Evolutionary conservation across 1,140 invertebrate genomes (phyloP).

Genomic region (Acyrthosiphon pisum): DNA sequence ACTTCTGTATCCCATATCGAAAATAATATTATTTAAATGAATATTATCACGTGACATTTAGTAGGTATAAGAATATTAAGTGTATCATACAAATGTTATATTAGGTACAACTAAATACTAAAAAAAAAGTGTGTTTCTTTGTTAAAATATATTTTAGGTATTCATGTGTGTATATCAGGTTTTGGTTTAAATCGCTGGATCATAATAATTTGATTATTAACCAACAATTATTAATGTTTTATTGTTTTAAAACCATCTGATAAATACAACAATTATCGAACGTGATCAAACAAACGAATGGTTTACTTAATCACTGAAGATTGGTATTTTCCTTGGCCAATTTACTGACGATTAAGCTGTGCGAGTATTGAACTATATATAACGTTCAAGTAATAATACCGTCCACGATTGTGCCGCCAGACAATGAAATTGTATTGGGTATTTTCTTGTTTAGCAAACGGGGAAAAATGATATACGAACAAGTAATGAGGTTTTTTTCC

Average conservation of each 20-base stretch:
- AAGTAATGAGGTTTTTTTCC: background rate
- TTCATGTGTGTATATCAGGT: background rate
- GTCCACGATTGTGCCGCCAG: background rate
- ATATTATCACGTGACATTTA: background rate
- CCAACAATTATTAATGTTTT: background rate
- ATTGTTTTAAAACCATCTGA: background rate
- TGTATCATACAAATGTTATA: background rate
- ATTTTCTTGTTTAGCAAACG: background rate
- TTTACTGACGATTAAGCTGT: conserved; percentile 7
- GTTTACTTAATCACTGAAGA: background rate
- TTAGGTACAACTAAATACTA: background rate
- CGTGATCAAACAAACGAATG: background rate
- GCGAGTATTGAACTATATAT: background rate
- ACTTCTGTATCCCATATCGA: background rate
- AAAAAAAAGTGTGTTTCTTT: background rate
- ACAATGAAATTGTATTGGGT: background rate
- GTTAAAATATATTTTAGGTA: background rate
- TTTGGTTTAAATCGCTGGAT: background rate
- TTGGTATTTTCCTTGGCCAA: background rate
- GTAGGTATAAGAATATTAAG: background rate
- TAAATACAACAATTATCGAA: background rate
- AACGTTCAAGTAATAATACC: background rate
- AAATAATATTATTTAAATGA: background rate
- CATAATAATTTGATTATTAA: background rate
- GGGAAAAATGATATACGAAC: background rate